Evolutionary conservation across 2,888 invertebrate species (phyloP).

Genomic region (Pollenia amentaria): DNA sequence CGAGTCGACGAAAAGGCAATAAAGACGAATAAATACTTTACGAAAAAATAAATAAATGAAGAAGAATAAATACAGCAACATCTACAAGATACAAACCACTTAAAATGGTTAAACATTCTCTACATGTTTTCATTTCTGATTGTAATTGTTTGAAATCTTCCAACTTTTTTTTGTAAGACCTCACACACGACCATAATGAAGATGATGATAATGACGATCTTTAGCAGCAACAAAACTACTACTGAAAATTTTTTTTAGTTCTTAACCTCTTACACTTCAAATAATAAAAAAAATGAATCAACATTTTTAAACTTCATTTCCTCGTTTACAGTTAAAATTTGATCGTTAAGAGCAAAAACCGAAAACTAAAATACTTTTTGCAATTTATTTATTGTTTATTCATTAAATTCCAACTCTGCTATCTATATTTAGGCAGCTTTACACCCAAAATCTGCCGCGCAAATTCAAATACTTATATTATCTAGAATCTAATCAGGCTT

Average conservation of each 20-base stretch:
- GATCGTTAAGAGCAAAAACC: background rate
- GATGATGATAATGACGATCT: slow-evolving; percentile 26
- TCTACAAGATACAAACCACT: slow-evolving; percentile 61
- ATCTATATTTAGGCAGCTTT: slow-evolving; percentile 5
- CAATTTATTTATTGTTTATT: slow-evolving; percentile 66
- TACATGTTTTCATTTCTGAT: slow-evolving; percentile 72
- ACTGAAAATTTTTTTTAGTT: background rate
- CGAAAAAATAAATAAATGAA: slow-evolving; percentile 26
- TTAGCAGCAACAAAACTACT: background rate
- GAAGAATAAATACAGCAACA: slow-evolving; percentile 46
- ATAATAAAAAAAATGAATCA: slow-evolving; percentile 12
- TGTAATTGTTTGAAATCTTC: slow-evolving; percentile 68
- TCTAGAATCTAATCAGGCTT: slow-evolving; percentile 22
- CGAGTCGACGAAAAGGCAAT: slow-evolving; percentile 47
- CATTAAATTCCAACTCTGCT: slow-evolving; percentile 16
- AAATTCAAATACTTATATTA: background rate
- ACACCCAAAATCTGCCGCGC: slow-evolving; percentile 5
- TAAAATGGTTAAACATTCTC: slow-evolving; percentile 73
- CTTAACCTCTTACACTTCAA: slow-evolving; percentile 35
- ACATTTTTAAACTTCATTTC: slow-evolving; percentile 15
- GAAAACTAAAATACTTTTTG: slow-evolving; percentile 25
- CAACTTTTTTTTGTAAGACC: slow-evolving; percentile 48
- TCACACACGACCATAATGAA: slow-evolving; percentile 52
- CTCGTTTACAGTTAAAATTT: background rate
- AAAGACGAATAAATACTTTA: slow-evolving; percentile 39